These are phyloP conservation scores for Carabus problematicus DNA, from an alignment of 2,888 invertebrate genomes.

Conservation along the genomic window DNA sequence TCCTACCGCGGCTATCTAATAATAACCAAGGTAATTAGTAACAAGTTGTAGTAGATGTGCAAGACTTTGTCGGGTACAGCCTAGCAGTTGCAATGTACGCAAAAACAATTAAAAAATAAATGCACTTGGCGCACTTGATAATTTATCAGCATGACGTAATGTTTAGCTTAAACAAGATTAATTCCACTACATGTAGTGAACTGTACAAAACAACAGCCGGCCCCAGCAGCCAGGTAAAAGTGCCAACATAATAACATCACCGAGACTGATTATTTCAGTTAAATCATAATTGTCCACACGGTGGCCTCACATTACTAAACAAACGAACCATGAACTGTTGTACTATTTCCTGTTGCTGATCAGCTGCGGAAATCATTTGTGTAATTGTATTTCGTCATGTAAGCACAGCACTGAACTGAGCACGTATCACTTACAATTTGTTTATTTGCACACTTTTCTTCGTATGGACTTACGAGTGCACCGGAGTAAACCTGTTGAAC, in stretches of 20 bases:
- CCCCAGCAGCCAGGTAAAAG: not conserved
- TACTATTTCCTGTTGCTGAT: too few relatives aligned
- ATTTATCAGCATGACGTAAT: conserved; percentile 28
- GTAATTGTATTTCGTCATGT: too few relatives aligned
- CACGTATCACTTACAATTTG: too few relatives aligned
- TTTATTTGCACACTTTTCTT: too few relatives aligned
- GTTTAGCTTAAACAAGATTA: conserved; percentile 40
- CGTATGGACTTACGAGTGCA: too few relatives aligned
- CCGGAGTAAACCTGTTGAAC: too few relatives aligned
- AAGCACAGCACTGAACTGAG: too few relatives aligned
- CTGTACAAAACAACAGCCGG: not conserved
- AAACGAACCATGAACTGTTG: too few relatives aligned
- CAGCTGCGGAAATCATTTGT: too few relatives aligned
- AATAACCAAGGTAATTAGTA: conserved; percentile 21
- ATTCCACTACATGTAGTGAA: conserved; percentile 16
- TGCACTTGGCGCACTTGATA: conserved; percentile 1
- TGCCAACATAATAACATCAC: conserved; percentile 7
- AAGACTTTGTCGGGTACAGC: not conserved
- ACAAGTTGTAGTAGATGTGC: conserved; percentile 23
- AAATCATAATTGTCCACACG: conserved; percentile 10
- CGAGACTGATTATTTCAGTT: conserved; percentile 2
- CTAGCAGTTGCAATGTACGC: conserved; percentile 22
- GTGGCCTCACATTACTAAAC: not conserved
- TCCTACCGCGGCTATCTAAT: not conserved
- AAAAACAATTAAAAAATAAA: conserved; percentile 38